A percentile compares a stretch with the other conserved stretches of the same genome.
Evolutionary conservation across 1,140 invertebrate genomes (phyloP).

Genomic region (Drosophila grimshawi): DNA sequence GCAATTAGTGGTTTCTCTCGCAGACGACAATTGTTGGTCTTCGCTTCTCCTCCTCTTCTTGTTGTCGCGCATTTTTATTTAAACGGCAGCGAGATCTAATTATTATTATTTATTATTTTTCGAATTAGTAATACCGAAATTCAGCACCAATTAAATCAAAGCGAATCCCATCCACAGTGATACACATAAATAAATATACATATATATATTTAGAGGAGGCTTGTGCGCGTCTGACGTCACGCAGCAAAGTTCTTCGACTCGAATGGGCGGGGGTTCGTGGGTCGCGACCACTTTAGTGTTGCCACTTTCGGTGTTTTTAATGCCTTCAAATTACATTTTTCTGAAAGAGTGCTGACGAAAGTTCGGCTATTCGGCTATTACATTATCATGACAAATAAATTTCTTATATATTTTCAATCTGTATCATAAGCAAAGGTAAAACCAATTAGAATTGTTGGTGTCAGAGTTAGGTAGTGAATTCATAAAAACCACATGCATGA

Average conservation of each 20-base stretch:
- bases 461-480: no score
- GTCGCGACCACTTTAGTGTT: not conserved
- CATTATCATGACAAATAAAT: no score
- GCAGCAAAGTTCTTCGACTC: constrained; percentile 6
- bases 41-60: constrained; percentile 26
- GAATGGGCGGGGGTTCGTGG: not conserved
- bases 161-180: constrained; percentile 17
- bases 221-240: constrained; percentile 68
- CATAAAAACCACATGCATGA: no score
- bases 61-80: constrained; percentile 70
- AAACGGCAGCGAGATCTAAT: constrained; percentile 17
- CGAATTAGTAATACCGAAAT: constrained; percentile 28
- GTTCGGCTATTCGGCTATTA: no score
- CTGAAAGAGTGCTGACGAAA: not conserved
- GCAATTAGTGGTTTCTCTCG: constrained; percentile 55
- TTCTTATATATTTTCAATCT: no score
- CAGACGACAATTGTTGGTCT: constrained; percentile 11
- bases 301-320: not conserved
- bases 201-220: constrained; percentile 3
- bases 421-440: no score
- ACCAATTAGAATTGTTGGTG: no score
- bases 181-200: not conserved
- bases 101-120: not conserved
- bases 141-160: constrained; percentile 22
- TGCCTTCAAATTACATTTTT: not conserved